Evolutionary conservation across 2,113 vertebrate species (phyloP), one percentile per base, ranked within the genome.

Genomic region (Osmerus mordax): DNA sequence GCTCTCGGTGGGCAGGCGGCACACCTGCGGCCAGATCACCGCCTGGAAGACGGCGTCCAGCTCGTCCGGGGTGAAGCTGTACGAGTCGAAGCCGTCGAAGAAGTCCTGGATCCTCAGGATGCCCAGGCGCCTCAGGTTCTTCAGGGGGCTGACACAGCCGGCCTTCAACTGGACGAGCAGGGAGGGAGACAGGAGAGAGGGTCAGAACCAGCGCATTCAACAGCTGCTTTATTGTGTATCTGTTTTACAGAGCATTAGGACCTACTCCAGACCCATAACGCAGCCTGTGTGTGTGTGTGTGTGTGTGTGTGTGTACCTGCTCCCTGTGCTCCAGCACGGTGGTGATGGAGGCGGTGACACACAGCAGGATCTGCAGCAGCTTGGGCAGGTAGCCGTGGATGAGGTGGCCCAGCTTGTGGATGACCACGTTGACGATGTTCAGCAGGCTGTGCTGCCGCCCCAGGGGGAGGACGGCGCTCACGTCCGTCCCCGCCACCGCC

Each of bases 291-390:
- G 59, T 64, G 12, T 23, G 58, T 9, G n/a, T 21, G 12, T 23
- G 58, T 9, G n/a, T 21, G 21, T 25, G 58, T 59, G 23, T 69
- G 74, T 69, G 74, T 78, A 98, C 97, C 95, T 97, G 93, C 2
- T 95, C 94, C 77, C 96, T 93, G 28, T 87, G 89, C 36, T 95
- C 91, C 21, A 99, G 92, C 61, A 94, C 71, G 8, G 85, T 82
- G 32, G 94, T 93, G 3, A 95, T 85, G 0, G 94, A 88, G 19
- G 93, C 94, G 0, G 91, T 94, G 89, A 97, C 86, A 67, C 97
- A 98, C 68, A 98, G 92, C 67, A 99, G 72, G 36, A 98, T 96
- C 92, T 97, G 96, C 25, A 99, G 89, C 77, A 99, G 91, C 82
- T 95, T 94, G 29, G 97, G 93, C 80, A 99, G 86, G 83, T 96